Percentiles rank a stretch among this genome's conserved stretches.
phyloP scores from a whole-genome alignment of 2,797 vertebrate species.

The Labroides dimidiatus region DNA sequence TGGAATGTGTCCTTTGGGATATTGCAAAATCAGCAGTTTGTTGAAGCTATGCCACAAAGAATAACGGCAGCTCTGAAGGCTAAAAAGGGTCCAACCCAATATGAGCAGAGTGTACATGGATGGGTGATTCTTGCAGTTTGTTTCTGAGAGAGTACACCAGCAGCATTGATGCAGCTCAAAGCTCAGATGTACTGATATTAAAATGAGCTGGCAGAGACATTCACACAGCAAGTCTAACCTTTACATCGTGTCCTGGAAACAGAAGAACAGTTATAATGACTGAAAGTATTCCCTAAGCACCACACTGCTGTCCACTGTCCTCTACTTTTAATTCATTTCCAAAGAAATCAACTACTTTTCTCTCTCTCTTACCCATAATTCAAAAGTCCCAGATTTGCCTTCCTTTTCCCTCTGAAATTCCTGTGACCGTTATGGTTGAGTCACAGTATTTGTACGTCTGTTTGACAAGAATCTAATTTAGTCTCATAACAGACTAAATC shows the following conservation, averaged over 20 bases:
- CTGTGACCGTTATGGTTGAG: conserved; percentile 43
- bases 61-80: too few relatives aligned
- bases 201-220: too few relatives aligned
- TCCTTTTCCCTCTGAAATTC: conserved; percentile 20
- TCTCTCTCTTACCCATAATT: conserved; percentile 34
- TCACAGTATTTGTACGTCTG: conserved; percentile 48
- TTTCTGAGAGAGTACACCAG: too few relatives aligned
- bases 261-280: conserved; percentile 23
- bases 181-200: too few relatives aligned
- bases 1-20: too few relatives aligned
- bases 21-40: too few relatives aligned
- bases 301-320: conserved; percentile 4
- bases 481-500: conserved; percentile 65
- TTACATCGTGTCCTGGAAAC: conserved; percentile 8
- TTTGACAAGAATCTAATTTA: conserved; percentile 62
- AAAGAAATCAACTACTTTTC: conserved; percentile 30
- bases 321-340: conserved; percentile 28
- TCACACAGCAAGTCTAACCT: too few relatives aligned
- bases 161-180: not conserved
- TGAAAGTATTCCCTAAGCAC: conserved; percentile 12
- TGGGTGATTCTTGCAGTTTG: too few relatives aligned
- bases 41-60: too few relatives aligned
- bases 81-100: too few relatives aligned
- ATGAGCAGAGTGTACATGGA: too few relatives aligned
- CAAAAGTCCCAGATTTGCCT: conserved; percentile 38